These are phyloP conservation scores for Pseudachorutes palmiensis DNA, from an alignment of 1,140 invertebrate species.

Conservation along the genomic window DNA sequence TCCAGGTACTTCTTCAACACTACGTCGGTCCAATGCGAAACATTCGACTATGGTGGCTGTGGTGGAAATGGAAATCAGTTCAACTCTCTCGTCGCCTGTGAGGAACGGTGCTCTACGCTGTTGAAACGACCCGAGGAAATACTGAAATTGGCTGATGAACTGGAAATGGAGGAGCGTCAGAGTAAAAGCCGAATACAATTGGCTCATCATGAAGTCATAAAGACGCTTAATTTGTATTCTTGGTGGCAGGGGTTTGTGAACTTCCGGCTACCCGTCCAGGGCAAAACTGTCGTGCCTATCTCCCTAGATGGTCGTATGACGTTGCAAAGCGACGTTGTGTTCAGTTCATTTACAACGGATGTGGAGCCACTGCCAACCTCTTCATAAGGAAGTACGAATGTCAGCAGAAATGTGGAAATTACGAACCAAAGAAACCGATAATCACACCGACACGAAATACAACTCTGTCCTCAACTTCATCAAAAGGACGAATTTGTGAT, in stretches of 20 bases:
- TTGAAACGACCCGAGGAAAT: conserved; percentile 5
- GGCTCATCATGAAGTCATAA: neutral
- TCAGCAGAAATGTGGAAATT: conserved; percentile 26
- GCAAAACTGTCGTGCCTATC: conserved; percentile 21
- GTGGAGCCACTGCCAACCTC: conserved; percentile 33
- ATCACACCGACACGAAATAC: too few relatives aligned
- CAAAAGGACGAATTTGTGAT: conserved; percentile 13
- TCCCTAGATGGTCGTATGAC: conserved; percentile 36
- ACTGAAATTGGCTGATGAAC: neutral
- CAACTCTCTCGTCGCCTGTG: conserved; percentile 64
- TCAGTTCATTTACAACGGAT: conserved; percentile 35
- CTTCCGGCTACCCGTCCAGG: conserved; percentile 7
- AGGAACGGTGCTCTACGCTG: conserved; percentile 55
- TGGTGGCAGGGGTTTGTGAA: conserved; percentile 16
- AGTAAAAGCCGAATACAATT: neutral
- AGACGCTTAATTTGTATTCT: neutral
- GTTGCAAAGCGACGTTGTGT: conserved; percentile 24
- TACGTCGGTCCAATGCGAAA: conserved; percentile 19
- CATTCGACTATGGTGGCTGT: conserved; percentile 80
- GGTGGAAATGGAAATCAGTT: conserved; percentile 83
- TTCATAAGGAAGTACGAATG: conserved; percentile 29
- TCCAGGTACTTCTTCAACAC: conserved; percentile 27
- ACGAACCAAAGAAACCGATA: neutral
- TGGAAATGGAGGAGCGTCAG: too few relatives aligned
- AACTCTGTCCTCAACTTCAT: neutral